phyloP scores from a whole-genome alignment of 2,113 vertebrate species.

The Phalacrocorax pelagicus region DNA sequence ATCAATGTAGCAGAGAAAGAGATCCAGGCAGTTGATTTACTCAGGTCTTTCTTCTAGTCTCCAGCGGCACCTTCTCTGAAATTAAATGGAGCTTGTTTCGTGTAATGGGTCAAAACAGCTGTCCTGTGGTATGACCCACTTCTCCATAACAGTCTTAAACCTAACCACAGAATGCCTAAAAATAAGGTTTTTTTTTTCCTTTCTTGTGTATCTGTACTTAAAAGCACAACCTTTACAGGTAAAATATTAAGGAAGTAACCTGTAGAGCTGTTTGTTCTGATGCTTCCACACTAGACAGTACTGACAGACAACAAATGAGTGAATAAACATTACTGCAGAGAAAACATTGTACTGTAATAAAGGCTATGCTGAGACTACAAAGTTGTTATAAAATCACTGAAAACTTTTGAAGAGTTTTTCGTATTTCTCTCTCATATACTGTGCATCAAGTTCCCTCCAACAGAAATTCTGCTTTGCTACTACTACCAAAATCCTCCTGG shows the following conservation, averaged over 20 bases:
- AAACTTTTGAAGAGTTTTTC: constrained; percentile 56
- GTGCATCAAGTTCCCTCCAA: constrained; percentile 44
- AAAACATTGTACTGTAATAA: background rate
- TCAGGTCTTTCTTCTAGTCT: background rate
- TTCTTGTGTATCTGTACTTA: constrained; percentile 36
- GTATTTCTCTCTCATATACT: constrained; percentile 50
- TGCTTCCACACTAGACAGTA: constrained; percentile 6
- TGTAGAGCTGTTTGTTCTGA: constrained; percentile 44
- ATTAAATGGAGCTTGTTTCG: background rate
- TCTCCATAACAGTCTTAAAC: background rate
- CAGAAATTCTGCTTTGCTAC: constrained; percentile 38
- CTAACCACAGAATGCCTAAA: background rate
- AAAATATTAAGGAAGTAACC: constrained; percentile 52
- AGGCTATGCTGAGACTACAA: background rate
- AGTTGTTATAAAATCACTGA: constrained; percentile 56
- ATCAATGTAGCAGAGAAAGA: background rate
- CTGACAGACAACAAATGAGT: background rate
- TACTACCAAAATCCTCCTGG: constrained; percentile 33
- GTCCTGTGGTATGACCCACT: background rate
- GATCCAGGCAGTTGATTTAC: background rate
- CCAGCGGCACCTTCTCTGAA: background rate
- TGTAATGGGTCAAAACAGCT: background rate
- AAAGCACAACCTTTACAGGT: constrained; percentile 34
- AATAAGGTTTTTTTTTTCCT: background rate
- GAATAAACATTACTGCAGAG: background rate